Evolutionary conservation across 37 sponge, comb jelly and placozoan genomes (phyloP), one percentile per base, ranked within the genome.

Genomic region (Bolinopsis microptera): DNA sequence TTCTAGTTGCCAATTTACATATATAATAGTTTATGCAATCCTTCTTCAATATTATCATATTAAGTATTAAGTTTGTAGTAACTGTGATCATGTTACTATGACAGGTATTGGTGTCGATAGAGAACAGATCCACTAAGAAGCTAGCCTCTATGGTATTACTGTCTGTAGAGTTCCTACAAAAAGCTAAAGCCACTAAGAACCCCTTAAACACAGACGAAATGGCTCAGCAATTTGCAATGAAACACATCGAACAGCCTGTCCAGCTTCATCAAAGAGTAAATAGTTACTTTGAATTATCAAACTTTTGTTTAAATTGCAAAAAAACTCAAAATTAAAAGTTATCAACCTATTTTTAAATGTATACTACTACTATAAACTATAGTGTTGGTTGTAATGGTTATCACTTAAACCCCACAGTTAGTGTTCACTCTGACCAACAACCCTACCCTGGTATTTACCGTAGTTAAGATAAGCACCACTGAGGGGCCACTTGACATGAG

Each of bases 381-480:
- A n/a, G n/a, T n/a, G n/a, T n/a, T n/a, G n/a, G n/a, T n/a, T n/a
- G n/a, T n/a, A n/a, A n/a, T n/a, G n/a, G n/a, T n/a, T n/a, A n/a
- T n/a, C n/a, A n/a, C n/a, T n/a, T n/a, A n/a, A n/a, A n/a, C n/a
- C 61, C 32, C 32, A 16, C 82, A 86, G 90, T 36, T 86, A 38
- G 90, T 86, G 13, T 86, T 86, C 3, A 41, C 90, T 22, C 27
- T 86, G 31, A 40, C 90, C 30, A 41, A 86, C 30, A 86, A 35
- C 21, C 90, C 90, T 40, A 86, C 90, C 2, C 61, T 86, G 25
- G 61, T 86, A 5, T 38, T 86, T 13, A 86, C 90, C 0, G 90
- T 86, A n/a, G 30, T 21, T 27, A 86, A 86, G 90, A 86, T 86
- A 23, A 86, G 90, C 35, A 86, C 90, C 1, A 86, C 90, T 26